Base-by-base conservation (phyloP, 2,797 vertebrate species). In the Molossus alvarezi region DNA sequence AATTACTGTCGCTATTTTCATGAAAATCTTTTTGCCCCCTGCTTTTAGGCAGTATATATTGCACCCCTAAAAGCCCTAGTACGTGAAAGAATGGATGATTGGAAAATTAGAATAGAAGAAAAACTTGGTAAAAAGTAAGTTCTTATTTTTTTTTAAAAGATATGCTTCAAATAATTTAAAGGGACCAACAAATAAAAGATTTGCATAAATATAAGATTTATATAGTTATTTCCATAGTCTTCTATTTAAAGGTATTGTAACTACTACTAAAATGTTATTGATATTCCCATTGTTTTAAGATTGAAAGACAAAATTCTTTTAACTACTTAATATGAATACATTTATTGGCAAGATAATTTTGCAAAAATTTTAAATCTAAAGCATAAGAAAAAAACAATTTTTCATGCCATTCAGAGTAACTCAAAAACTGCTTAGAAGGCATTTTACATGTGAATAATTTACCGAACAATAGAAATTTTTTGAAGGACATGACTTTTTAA, bases 51-150 rank as follows among this genome's bases (percentile, higher is more conserved):
- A 88, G 99, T 99, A 33, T 99, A 99, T 95, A 99, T 99, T 62
- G 99, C 99, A 13, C 99, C 99, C 5, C 97, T 99, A 89, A 99
- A 99, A 97, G 99, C 99, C 14, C 98, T 99, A 2, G 99, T 99
- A 82, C 99, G 99, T 96, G 99, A 99, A 97, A 99, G 99, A 98
- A 99, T 99, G 85, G 99, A 99, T 96, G 99, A 99, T 97, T 99
- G 99, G 99, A 99, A 99, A 98, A 51, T 99, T 97, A 98, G 99
- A 96, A 99, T 99, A 94, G 99, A 99, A 98, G 99, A 99, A 98
- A 99, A 99, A 96, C 99, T 99, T 95, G 99, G 99, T 83, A 99
- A 99, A 98, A 99, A 99, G 99, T 99, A 98, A 98, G 99, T 98
- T 98, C 92, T 79, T 95, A 11, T 58, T 97, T 77, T 88, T 88